These are phyloP conservation scores for Thymelicus acteon DNA, from an alignment of 2,888 invertebrate genomes.

Conservation along the genomic window DNA sequence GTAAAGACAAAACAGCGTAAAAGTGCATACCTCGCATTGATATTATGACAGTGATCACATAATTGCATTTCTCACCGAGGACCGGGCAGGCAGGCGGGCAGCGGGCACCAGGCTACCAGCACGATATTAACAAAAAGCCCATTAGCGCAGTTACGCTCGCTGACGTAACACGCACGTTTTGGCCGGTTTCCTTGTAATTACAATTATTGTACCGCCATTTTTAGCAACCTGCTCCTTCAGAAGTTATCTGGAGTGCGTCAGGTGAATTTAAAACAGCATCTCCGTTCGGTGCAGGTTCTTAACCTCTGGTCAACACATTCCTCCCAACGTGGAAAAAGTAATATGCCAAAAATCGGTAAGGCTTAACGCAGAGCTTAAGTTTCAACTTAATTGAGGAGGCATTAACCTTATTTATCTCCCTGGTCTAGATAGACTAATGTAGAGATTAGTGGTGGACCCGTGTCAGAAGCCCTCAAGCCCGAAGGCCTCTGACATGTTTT, in stretches of 20 bases:
- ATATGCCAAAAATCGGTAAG: too few species aligned
- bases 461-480: too few species aligned
- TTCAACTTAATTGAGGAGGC: too few species aligned
- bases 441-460: too few species aligned
- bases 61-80: constrained; percentile 33
- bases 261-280: constrained; percentile 31
- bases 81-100: constrained; percentile 3
- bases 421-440: too few species aligned
- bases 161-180: constrained; percentile 33
- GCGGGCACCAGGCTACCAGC: constrained; percentile 6
- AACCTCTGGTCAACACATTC: constrained; percentile 3
- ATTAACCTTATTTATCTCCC: too few species aligned
- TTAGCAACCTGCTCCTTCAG: constrained; percentile 26
- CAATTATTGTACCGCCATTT: constrained; percentile 30
- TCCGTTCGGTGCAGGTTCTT: constrained; percentile 18
- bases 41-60: constrained; percentile 29
- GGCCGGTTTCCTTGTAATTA: constrained; percentile 35
- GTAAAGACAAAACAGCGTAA: background rate
- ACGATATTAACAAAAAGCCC: constrained; percentile 28
- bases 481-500: too few species aligned
- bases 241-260: constrained; percentile 19
- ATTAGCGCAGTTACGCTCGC: constrained; percentile 31
- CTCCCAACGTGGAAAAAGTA: too few species aligned
- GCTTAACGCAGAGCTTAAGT: too few species aligned
- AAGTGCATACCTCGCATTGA: constrained; percentile 27